Percentiles rank a stretch among this genome's conserved stretches.
Conservation (phyloP, 2,113 vertebrate genomes). For the Anoplopoma fimbria region DNA sequence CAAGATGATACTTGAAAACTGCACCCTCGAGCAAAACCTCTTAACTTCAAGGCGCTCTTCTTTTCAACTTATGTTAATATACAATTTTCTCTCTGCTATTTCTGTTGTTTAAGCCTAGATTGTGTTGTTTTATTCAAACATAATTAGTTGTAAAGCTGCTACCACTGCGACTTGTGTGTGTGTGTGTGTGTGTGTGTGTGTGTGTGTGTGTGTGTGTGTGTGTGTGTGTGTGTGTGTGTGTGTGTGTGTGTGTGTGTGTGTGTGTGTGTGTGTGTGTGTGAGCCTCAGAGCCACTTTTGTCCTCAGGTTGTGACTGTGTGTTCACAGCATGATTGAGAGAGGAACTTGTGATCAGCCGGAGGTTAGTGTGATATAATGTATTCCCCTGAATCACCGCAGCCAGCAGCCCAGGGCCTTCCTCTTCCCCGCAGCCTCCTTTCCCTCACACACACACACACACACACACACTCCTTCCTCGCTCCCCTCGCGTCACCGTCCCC, state of each 20-base stretch:
- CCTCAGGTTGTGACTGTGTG: constrained; percentile 73
- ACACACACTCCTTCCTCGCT: constrained; percentile 24
- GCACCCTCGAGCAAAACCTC: constrained; percentile 60
- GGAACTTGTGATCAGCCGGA: constrained; percentile 76
- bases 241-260: neutral
- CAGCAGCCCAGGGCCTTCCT: constrained; percentile 74
- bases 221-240: constrained; percentile 21
- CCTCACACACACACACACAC: constrained; percentile 31
- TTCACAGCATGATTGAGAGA: constrained; percentile 74
- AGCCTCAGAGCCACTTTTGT: constrained; percentile 66
- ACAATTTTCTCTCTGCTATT: constrained; percentile 61
- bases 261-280: constrained; percentile 22
- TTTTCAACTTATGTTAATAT: constrained; percentile 77
- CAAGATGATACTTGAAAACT: constrained; percentile 30
- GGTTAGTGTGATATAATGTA: constrained; percentile 80
- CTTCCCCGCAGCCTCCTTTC: constrained; percentile 65
- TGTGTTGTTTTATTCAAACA: constrained; percentile 78
- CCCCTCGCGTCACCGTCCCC: constrained; percentile 44
- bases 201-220: constrained; percentile 26
- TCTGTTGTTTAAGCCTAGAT: constrained; percentile 67
- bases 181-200: constrained; percentile 36
- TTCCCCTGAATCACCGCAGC: constrained; percentile 72
- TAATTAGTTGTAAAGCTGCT: constrained; percentile 75
- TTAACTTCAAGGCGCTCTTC: constrained; percentile 60
- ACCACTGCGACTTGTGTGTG: constrained; percentile 5